These are phyloP conservation scores for Blomia tropicalis DNA, from an alignment of 2,888 invertebrate species.

Conservation along the genomic window DNA sequence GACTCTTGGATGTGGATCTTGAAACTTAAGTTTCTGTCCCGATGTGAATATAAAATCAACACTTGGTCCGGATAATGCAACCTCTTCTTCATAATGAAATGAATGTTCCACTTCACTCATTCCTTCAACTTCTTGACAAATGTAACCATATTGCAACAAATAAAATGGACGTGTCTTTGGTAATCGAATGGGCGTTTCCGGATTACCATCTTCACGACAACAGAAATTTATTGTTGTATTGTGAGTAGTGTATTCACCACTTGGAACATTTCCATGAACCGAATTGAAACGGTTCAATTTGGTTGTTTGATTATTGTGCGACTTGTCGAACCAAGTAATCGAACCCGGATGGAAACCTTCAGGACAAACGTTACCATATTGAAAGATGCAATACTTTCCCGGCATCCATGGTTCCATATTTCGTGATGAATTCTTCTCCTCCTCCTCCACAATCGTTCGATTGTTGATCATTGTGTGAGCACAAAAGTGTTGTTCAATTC, in stretches of 20 bases:
- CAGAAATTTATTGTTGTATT: conserved; percentile 31
- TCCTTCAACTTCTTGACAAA: conserved; percentile 32
- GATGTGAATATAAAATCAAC: conserved; percentile 18
- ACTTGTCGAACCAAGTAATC: conserved; percentile 30
- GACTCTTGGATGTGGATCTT: conserved; percentile 30
- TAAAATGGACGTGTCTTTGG: conserved; percentile 32
- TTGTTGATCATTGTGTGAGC: conserved; percentile 23
- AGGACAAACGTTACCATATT: conserved; percentile 30
- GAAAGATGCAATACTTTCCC: conserved; percentile 32
- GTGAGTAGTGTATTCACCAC: conserved; percentile 28
- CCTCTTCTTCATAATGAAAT: conserved; percentile 32
- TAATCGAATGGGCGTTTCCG: conserved; percentile 30
- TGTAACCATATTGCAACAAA: conserved; percentile 30
- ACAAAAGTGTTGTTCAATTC: conserved; percentile 31
- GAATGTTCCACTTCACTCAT: conserved; percentile 31
- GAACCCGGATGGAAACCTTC: conserved; percentile 29
- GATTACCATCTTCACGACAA: conserved; percentile 32
- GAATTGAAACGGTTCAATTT: not conserved
- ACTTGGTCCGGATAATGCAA: conserved; percentile 10
- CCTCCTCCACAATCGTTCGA: too few species aligned
- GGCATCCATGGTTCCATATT: conserved; percentile 28
- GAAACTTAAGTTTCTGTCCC: conserved; percentile 27
- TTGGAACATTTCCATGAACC: conserved; percentile 14
- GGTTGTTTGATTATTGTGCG: conserved; percentile 19
- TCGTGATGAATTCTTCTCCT: conserved; percentile 17